Evolutionary conservation across 2,797 vertebrate species (phyloP).

Genomic region (Oreortyx pictus): DNA sequence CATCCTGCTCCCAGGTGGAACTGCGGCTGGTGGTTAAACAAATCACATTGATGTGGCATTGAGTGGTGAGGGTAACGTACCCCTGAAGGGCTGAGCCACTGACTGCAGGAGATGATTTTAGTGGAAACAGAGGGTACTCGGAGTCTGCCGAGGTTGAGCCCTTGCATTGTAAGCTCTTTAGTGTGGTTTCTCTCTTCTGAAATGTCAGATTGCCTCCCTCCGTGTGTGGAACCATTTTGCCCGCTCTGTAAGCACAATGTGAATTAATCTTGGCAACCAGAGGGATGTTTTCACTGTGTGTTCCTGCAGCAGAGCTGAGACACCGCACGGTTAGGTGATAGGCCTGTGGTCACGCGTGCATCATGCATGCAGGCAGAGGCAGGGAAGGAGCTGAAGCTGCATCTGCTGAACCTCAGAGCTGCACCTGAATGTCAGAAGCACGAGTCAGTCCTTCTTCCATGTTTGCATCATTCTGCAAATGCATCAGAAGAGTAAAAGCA

Average conservation of each 20-base stretch:
- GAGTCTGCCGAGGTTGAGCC: constrained; percentile 32
- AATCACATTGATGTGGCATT: neutral
- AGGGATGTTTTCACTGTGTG: neutral
- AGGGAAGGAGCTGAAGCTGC: neutral
- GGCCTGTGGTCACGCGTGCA: neutral
- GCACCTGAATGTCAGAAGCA: neutral
- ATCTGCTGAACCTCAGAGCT: neutral
- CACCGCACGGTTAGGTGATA: neutral
- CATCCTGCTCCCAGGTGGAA: constrained; percentile 14
- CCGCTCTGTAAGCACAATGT: neutral
- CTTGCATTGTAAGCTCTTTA: constrained; percentile 35
- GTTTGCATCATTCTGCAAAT: neutral
- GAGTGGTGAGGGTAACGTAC: neutral
- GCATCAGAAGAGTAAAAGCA: neutral
- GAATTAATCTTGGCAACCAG: neutral
- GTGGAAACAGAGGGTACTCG: neutral
- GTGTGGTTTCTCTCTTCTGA: constrained; percentile 30
- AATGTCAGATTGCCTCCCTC: constrained; percentile 30
- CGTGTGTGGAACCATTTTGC: neutral
- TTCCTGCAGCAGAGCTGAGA: neutral
- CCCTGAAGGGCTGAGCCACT: constrained; percentile 1
- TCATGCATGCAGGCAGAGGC: neutral
- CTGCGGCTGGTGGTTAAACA: constrained; percentile 23
- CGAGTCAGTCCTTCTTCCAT: neutral
- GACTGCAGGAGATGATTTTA: neutral